phyloP scores from a whole-genome alignment of 2,888 invertebrate genomes.

The Fragum sueziense region DNA sequence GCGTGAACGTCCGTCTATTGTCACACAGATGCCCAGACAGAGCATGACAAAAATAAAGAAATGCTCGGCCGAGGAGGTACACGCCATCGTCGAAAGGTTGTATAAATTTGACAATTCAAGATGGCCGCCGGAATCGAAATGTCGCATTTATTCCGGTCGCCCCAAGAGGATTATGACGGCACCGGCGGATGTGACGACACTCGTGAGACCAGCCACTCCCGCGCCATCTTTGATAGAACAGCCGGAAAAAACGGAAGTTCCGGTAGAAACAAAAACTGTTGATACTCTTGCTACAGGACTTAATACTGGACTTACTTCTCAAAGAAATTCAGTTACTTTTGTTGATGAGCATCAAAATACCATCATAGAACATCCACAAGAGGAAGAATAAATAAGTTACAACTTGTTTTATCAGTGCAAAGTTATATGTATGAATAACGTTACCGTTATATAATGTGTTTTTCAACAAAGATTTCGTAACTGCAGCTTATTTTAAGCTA shows the following conservation, averaged over 20 bases:
- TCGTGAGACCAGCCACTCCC: neutral
- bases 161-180: slow-evolving; percentile 41
- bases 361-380: neutral
- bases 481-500: no score
- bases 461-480: no score
- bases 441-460: no score
- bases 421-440: no score
- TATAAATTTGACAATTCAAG: slow-evolving; percentile 58
- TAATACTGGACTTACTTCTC: neutral
- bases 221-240: neutral
- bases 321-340: slow-evolving; percentile 1
- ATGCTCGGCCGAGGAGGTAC: slow-evolving; percentile 66
- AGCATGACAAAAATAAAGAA: slow-evolving; percentile 65
- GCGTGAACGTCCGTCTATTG: slow-evolving; percentile 50
- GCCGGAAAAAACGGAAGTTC: neutral
- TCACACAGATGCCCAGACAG: slow-evolving; percentile 60
- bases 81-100: slow-evolving; percentile 69
- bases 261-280: neutral
- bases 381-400: neutral
- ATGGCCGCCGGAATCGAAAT: slow-evolving; percentile 60
- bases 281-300: neutral
- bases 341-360: neutral
- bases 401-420: no score
- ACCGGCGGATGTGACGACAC: slow-evolving; percentile 26
- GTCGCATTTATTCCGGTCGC: slow-evolving; percentile 48